phyloP scores from a whole-genome alignment of 2,888 invertebrate species.

The Copidosoma aretas region DNA sequence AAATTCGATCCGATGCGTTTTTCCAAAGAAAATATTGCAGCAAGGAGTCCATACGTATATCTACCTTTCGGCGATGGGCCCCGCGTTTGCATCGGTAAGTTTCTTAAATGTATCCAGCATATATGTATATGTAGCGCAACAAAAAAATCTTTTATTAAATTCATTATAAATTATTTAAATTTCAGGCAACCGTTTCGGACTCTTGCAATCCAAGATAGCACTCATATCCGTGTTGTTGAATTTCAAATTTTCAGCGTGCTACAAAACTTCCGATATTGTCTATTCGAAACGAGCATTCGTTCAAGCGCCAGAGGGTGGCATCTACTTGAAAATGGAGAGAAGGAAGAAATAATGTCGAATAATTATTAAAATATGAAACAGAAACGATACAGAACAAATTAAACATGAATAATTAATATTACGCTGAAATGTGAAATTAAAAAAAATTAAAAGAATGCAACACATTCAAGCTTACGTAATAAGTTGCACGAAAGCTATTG shows the following conservation, averaged over 20 bases:
- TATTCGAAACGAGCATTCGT: constrained; percentile 19
- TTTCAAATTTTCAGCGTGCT: constrained; percentile 21
- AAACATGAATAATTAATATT: no score
- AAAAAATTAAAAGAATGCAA: no score
- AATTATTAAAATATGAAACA: no score
- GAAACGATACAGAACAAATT: no score
- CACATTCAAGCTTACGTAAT: no score
- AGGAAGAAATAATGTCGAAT: constrained; percentile 4
- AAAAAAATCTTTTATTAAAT: not conserved
- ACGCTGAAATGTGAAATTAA: no score
- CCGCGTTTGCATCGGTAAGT: constrained; percentile 38
- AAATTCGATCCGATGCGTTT: constrained; percentile 57
- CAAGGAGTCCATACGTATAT: constrained; percentile 39
- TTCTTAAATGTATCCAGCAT: not conserved
- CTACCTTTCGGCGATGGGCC: constrained; percentile 45
- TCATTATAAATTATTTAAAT: not conserved
- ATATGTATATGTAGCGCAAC: no score
- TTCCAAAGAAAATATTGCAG: constrained; percentile 49
- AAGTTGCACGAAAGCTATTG: no score
- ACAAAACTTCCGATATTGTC: constrained; percentile 23
- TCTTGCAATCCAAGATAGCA: constrained; percentile 33
- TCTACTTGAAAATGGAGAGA: constrained; percentile 30
- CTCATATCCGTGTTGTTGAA: constrained; percentile 24
- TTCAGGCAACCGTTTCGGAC: constrained; percentile 37
- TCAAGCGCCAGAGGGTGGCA: constrained; percentile 24